Evolutionary conservation across 2,888 invertebrate species (phyloP).

Genomic region (Chloromyia formosa): DNA sequence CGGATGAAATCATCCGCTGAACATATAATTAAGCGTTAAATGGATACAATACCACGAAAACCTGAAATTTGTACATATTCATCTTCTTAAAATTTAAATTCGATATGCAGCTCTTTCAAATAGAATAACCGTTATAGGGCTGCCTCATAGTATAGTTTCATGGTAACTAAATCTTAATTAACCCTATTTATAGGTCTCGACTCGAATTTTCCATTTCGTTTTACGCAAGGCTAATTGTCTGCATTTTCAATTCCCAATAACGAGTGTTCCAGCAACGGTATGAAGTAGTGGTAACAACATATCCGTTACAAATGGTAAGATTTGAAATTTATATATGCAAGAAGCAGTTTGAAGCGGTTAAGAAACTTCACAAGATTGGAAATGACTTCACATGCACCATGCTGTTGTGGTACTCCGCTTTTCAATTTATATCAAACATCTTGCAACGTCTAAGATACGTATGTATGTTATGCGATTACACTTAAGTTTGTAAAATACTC

Average conservation of each 20-base stretch:
- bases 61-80: no score
- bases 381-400: background rate
- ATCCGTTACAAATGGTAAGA: background rate
- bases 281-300: background rate
- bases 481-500: no score
- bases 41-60: no score
- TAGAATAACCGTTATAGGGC: no score
- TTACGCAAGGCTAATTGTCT: background rate
- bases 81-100: no score
- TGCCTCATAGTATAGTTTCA: no score
- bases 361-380: background rate
- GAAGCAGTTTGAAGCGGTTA: background rate
- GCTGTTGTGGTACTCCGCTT: background rate
- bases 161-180: conserved; percentile 19
- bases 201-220: conserved; percentile 31
- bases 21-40: no score
- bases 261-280: background rate
- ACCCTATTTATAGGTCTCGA: conserved; percentile 33
- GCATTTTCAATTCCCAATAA: conserved; percentile 24
- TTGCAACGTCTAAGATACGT: conserved; percentile 11
- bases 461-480: conserved; percentile 26
- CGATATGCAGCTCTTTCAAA: no score
- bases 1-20: no score
- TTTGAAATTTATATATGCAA: no score
- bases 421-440: conserved; percentile 28